Conservation (phyloP, 1,140 invertebrate species). For the Frieseomelitta varia region DNA sequence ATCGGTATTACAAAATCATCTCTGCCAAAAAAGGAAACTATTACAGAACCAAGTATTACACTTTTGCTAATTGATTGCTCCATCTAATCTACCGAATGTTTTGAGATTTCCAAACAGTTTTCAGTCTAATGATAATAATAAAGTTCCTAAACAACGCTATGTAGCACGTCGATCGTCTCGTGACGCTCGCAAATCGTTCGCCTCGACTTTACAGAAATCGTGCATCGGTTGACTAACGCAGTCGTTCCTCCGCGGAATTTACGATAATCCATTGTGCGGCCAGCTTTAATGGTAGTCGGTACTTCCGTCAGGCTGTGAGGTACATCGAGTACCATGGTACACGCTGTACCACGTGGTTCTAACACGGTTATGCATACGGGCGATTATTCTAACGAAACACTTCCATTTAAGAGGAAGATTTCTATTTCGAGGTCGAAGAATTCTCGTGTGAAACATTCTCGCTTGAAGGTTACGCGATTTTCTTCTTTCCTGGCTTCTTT, state of each 20-base stretch:
- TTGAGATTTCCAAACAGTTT: background rate
- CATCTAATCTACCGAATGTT: background rate
- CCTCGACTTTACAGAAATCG: conserved; percentile 11
- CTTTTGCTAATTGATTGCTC: background rate
- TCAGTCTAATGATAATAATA: too few species aligned
- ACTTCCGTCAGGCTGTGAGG: conserved; percentile 51
- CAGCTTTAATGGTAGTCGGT: conserved; percentile 45
- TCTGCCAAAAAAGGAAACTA: background rate
- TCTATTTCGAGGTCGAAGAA: background rate
- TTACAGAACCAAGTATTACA: too few species aligned
- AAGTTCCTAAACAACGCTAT: background rate
- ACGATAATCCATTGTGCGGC: conserved; percentile 34
- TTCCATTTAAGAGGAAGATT: too few species aligned
- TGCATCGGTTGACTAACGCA: background rate
- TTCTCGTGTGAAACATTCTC: background rate
- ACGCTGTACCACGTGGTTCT: conserved; percentile 14
- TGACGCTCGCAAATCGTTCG: background rate
- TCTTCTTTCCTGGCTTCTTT: too few species aligned
- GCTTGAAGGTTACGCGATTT: too few species aligned
- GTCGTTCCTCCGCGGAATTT: conserved; percentile 8
- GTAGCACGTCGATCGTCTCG: background rate
- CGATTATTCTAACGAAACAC: background rate
- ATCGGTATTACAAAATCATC: background rate
- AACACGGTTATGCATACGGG: background rate
- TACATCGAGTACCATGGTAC: conserved; percentile 33